These are phyloP conservation scores for Gallinago paraguaiae DNA, from an alignment of 2,113 vertebrate genomes.

Conservation along the genomic window DNA sequence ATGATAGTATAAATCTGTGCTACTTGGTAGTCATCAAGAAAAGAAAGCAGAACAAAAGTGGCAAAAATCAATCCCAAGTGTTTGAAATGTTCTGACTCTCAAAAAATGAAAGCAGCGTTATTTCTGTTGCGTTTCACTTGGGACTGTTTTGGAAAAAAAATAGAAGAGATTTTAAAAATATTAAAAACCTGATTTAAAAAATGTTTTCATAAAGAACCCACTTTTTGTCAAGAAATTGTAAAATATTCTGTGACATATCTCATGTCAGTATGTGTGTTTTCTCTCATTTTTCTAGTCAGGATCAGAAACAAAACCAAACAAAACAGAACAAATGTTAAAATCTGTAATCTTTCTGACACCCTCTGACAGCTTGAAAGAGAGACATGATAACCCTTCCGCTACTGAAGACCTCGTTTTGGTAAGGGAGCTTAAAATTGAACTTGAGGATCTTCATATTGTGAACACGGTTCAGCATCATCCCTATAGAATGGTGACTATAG, in stretches of 20 bases:
- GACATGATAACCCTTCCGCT: not conserved
- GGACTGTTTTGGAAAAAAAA: not conserved
- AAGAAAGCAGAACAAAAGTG: not conserved
- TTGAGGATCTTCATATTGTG: not conserved
- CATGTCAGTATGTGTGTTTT: not conserved
- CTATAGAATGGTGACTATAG: not conserved
- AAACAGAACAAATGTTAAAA: conserved; percentile 39
- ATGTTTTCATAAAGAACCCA: not conserved
- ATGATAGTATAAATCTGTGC: not conserved
- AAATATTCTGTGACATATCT: not conserved
- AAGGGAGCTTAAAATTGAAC: not conserved
- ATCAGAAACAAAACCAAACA: conserved; percentile 33
- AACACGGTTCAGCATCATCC: not conserved
- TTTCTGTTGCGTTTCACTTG: not conserved
- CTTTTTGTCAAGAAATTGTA: conserved; percentile 6
- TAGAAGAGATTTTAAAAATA: not conserved
- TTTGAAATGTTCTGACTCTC: not conserved
- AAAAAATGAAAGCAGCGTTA: not conserved
- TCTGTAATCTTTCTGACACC: conserved; percentile 38
- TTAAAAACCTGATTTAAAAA: not conserved
- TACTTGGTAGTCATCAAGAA: not conserved
- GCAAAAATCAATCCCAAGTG: not conserved
- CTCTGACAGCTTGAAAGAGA: conserved; percentile 22
- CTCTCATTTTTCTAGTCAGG: conserved; percentile 13
- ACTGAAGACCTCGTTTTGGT: not conserved